A percentile compares a stretch with the other conserved stretches of the same genome.
phyloP scores from a whole-genome alignment of 1,140 invertebrate genomes.

The Vollenhovia emeryi region DNA sequence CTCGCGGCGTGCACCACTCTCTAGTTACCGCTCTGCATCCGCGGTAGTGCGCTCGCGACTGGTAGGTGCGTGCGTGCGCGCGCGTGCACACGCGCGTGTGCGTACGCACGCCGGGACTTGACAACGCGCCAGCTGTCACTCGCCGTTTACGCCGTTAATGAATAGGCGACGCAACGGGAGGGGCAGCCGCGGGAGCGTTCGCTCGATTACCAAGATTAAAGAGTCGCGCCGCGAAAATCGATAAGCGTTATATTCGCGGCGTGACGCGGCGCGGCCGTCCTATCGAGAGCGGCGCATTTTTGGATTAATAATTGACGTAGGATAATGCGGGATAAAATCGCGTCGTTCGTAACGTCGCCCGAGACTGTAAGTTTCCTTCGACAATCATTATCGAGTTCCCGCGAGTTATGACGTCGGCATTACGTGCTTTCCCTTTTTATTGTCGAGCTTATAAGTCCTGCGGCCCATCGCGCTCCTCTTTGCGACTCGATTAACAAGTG shows the following conservation, averaged over 20 bases:
- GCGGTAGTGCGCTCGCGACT: neutral
- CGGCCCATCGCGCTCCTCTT: neutral
- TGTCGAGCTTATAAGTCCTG: neutral
- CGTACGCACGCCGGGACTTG: conserved; percentile 58
- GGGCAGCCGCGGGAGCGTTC: conserved; percentile 65
- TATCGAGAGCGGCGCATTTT: conserved; percentile 39
- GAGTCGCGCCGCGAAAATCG: conserved; percentile 73
- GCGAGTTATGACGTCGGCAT: neutral
- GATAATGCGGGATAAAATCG: conserved; percentile 46
- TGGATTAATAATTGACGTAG: conserved; percentile 54
- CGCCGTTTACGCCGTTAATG: conserved; percentile 79
- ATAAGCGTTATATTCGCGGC: conserved; percentile 59
- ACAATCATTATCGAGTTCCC: conserved; percentile 9
- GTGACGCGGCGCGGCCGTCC: conserved; percentile 7
- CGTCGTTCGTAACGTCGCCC: neutral
- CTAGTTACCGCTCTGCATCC: neutral
- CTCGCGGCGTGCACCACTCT: neutral
- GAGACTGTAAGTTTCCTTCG: conserved; percentile 4
- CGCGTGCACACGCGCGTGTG: neutral
- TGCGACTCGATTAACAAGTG: neutral
- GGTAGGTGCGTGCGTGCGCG: too few relatives aligned
- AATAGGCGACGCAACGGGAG: conserved; percentile 73
- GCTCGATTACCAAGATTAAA: conserved; percentile 78
- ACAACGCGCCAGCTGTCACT: conserved; percentile 78
- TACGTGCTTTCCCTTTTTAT: neutral